Evolutionary conservation across 2,113 vertebrate genomes (phyloP).

Genomic region (Symphodus melops): DNA sequence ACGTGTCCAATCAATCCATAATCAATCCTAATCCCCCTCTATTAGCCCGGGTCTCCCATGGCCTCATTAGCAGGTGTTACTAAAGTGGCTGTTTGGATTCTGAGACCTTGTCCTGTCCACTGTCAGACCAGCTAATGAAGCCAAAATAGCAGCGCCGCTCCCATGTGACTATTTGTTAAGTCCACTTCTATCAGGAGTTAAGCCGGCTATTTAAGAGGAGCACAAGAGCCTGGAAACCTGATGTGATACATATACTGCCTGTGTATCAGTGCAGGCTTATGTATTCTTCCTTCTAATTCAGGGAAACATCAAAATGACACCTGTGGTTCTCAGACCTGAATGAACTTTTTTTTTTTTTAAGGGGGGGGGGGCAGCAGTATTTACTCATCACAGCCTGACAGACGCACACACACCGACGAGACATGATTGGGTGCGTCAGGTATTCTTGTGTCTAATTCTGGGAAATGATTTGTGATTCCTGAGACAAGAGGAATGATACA

Average conservation of each 20-base stretch:
- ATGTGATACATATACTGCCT: neutral
- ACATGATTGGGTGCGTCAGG: constrained; percentile 27
- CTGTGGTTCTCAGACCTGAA: constrained; percentile 69
- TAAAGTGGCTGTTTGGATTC: constrained; percentile 65
- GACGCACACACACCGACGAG: constrained; percentile 41
- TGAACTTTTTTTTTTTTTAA: no score
- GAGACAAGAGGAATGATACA: constrained; percentile 73
- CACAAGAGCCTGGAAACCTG: constrained; percentile 70
- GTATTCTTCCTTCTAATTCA: constrained; percentile 77
- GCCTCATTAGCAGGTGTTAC: constrained; percentile 78
- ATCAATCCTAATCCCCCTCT: constrained; percentile 65
- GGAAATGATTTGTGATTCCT: constrained; percentile 79
- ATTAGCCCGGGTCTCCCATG: constrained; percentile 66
- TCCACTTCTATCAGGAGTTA: constrained; percentile 80
- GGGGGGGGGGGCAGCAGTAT: constrained; percentile 66
- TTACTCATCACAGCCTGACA: constrained; percentile 58
- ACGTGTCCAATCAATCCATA: constrained; percentile 63
- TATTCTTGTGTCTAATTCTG: constrained; percentile 74
- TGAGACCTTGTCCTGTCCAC: constrained; percentile 53
- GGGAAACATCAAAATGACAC: constrained; percentile 82
- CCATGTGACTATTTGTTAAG: constrained; percentile 87
- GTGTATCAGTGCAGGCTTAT: constrained; percentile 29
- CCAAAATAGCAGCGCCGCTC: constrained; percentile 78
- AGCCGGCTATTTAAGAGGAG: constrained; percentile 77
- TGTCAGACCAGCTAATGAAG: constrained; percentile 53